phyloP scores from a whole-genome alignment of 2,113 vertebrate genomes.

The Plotosus lineatus region DNA sequence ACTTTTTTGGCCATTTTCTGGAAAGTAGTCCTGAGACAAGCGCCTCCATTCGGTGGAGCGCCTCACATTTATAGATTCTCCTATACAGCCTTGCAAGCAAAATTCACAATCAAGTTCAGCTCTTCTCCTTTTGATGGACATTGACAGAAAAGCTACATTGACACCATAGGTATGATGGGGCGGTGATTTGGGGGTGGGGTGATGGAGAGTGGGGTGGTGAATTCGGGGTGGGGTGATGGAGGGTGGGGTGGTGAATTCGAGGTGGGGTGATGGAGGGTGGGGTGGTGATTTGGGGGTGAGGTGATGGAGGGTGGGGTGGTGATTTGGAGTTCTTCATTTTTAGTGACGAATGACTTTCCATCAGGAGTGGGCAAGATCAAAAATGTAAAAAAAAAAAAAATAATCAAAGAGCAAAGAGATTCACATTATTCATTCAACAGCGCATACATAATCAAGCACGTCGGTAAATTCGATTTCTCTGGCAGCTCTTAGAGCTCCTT shows the following conservation, averaged over 20 bases:
- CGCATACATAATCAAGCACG: conserved; percentile 63
- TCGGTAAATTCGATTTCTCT: conserved; percentile 57
- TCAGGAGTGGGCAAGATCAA: conserved; percentile 63
- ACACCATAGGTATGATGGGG: conserved; percentile 66
- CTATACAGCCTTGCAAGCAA: background rate
- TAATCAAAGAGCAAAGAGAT: conserved; percentile 63
- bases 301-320: too few relatives aligned
- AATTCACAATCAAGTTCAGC: conserved; percentile 14
- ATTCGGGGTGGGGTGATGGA: too few relatives aligned
- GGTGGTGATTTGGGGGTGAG: too few relatives aligned
- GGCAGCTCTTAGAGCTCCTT: conserved; percentile 53
- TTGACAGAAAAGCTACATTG: conserved; percentile 55
- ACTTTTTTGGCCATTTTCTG: too few relatives aligned
- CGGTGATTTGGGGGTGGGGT: too few relatives aligned
- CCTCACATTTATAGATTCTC: background rate
- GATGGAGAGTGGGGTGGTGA: too few relatives aligned
- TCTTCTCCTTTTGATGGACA: conserved; percentile 58
- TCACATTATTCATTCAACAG: conserved; percentile 65
- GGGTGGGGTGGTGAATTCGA: too few relatives aligned
- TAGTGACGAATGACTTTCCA: conserved; percentile 70
- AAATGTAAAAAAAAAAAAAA: conserved; percentile 15
- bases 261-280: too few relatives aligned
- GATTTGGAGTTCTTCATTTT: conserved; percentile 71
- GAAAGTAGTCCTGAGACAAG: too few relatives aligned
- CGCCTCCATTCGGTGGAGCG: too few relatives aligned